Conservation (phyloP, 1,140 invertebrate species). For the Drosophila kohkoa region DNA sequence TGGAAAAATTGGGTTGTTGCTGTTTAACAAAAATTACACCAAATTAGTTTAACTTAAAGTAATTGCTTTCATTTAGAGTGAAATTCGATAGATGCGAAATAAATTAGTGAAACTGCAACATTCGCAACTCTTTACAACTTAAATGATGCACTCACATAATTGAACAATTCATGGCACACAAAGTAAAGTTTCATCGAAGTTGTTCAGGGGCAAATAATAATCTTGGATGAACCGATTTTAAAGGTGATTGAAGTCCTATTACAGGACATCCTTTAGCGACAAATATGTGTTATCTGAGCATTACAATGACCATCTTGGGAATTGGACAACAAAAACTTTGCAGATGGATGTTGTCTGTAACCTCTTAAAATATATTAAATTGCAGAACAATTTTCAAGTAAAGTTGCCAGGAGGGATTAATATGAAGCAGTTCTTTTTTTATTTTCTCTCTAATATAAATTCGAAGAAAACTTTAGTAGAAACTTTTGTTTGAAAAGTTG, state of each 20-base stretch:
- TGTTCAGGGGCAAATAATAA: background rate
- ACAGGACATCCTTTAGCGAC: background rate
- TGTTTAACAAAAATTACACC: too few species aligned
- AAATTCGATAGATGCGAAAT: background rate
- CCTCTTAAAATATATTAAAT: conserved; percentile 2
- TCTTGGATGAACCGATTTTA: too few species aligned
- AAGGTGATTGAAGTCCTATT: background rate
- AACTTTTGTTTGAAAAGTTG: conserved; percentile 13
- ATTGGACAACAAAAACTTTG: background rate
- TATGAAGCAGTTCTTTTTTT: background rate
- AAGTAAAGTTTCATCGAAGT: background rate
- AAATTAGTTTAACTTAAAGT: too few species aligned
- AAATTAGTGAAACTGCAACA: background rate
- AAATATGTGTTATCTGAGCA: background rate
- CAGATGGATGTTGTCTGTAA: background rate
- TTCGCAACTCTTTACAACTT: background rate
- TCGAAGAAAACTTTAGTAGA: background rate
- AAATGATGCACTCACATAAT: background rate
- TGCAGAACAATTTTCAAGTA: background rate
- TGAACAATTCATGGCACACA: background rate
- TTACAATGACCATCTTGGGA: background rate
- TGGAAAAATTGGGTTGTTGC: too few species aligned
- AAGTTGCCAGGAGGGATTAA: background rate
- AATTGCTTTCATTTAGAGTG: background rate
- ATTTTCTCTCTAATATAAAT: background rate